Conservation (phyloP, 2,113 vertebrate species). For the Sander lucioperca region DNA sequence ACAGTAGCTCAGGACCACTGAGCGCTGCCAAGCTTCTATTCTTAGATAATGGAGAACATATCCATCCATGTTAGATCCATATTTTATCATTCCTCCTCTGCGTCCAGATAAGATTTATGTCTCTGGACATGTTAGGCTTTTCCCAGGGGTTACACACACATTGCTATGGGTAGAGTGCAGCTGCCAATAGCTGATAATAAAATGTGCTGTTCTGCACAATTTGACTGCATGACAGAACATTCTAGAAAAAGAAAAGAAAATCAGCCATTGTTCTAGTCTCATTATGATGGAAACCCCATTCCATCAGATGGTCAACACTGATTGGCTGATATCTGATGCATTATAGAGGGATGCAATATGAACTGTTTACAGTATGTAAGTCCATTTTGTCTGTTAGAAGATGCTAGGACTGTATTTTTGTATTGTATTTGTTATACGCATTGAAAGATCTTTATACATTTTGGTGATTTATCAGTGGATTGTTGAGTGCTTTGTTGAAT, state of each 20-base stretch:
- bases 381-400: neutral
- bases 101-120: constrained; percentile 58
- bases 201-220: constrained; percentile 28
- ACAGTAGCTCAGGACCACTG: constrained; percentile 31
- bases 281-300: neutral
- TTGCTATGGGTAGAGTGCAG: neutral
- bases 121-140: constrained; percentile 22
- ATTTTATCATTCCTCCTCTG: constrained; percentile 13
- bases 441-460: neutral
- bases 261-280: neutral
- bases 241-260: neutral
- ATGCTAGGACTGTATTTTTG: no score
- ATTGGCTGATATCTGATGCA: constrained; percentile 6
- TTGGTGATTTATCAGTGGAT: neutral
- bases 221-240: neutral
- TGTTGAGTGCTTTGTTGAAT: neutral
- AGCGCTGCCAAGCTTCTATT: constrained; percentile 37
- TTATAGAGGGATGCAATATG: neutral
- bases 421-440: no score
- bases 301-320: neutral
- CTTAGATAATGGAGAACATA: constrained; percentile 54
- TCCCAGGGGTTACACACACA: neutral
- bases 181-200: neutral
- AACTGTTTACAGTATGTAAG: neutral
- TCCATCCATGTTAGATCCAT: constrained; percentile 40